phyloP scores from a whole-genome alignment of 2,888 invertebrate species.

The Hydrotaea diabolus region DNA sequence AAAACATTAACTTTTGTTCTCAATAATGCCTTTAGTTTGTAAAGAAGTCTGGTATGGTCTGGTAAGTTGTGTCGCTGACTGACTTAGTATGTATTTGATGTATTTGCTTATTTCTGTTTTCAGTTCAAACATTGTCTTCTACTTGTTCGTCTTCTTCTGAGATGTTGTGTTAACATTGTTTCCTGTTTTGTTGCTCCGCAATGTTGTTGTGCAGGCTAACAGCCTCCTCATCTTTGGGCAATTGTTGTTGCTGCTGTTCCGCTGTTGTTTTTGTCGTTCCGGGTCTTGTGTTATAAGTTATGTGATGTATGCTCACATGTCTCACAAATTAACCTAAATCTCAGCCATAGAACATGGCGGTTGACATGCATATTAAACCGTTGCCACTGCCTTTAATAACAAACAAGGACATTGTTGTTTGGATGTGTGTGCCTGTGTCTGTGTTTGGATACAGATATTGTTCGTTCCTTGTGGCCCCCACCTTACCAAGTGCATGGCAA shows the following conservation, averaged over 20 bases:
- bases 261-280: background rate
- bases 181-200: conserved; percentile 37
- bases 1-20: conserved; percentile 47
- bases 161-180: conserved; percentile 28
- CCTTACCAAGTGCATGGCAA: background rate
- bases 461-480: too few species aligned
- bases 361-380: conserved; percentile 72
- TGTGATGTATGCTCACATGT: conserved; percentile 60
- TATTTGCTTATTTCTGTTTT: conserved; percentile 26
- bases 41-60: background rate
- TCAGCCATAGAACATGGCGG: conserved; percentile 71
- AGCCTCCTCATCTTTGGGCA: too few species aligned
- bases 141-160: background rate
- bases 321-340: conserved; percentile 74
- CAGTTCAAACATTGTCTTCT: conserved; percentile 18
- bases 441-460: background rate
- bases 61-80: background rate
- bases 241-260: conserved; percentile 40
- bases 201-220: too few species aligned
- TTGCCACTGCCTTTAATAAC: conserved; percentile 62
- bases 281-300: conserved; percentile 14
- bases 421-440: background rate
- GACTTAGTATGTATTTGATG: too few species aligned
- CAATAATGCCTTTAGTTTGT: conserved; percentile 45
- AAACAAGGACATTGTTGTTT: conserved; percentile 9